These are phyloP conservation scores for Litoditis marina DNA, from an alignment of 2,888 invertebrate species.

Conservation along the genomic window DNA sequence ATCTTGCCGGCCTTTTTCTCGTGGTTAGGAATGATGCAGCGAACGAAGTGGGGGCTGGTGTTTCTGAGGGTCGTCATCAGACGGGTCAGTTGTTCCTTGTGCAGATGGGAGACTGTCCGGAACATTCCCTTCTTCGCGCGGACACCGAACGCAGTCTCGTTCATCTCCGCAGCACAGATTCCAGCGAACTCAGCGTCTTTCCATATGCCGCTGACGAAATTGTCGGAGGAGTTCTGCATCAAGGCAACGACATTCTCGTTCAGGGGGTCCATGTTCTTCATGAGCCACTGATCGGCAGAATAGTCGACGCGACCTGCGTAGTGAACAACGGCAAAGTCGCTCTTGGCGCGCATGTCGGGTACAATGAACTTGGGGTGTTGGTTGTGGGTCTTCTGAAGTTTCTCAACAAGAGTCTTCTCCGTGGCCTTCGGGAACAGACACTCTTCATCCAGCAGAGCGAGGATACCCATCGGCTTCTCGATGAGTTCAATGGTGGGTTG, in stretches of 20 bases:
- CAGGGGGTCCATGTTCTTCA: constrained; percentile 99
- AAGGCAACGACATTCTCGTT: constrained; percentile 97
- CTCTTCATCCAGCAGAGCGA: constrained; percentile 96
- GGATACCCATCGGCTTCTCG: constrained; percentile 98
- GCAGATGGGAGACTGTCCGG: constrained; percentile 81
- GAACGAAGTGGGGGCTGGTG: constrained; percentile 98
- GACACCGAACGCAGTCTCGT: constrained; percentile 88
- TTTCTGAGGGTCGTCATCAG: constrained; percentile 82
- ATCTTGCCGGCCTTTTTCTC: constrained; percentile 97
- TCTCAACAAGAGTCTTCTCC: constrained; percentile 97
- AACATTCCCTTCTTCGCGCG: constrained; percentile 81
- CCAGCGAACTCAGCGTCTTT: constrained; percentile 98
- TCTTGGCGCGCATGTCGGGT: constrained; percentile 69
- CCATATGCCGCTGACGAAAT: constrained; percentile 95
- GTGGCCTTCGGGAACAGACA: constrained; percentile 99
- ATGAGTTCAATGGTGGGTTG: constrained; percentile 99
- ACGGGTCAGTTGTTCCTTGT: constrained; percentile 96
- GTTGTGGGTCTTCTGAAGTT: constrained; percentile 87
- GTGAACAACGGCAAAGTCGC: constrained; percentile 78
- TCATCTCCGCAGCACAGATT: constrained; percentile 89
- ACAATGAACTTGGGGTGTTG: constrained; percentile 90
- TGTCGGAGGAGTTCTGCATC: constrained; percentile 87
- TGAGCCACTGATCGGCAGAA: constrained; percentile 91
- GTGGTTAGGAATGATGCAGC: constrained; percentile 99
- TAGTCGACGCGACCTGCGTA: constrained; percentile 75